phyloP scores from a whole-genome alignment of 2,888 invertebrate species.

The Dysmachus trigonus region DNA sequence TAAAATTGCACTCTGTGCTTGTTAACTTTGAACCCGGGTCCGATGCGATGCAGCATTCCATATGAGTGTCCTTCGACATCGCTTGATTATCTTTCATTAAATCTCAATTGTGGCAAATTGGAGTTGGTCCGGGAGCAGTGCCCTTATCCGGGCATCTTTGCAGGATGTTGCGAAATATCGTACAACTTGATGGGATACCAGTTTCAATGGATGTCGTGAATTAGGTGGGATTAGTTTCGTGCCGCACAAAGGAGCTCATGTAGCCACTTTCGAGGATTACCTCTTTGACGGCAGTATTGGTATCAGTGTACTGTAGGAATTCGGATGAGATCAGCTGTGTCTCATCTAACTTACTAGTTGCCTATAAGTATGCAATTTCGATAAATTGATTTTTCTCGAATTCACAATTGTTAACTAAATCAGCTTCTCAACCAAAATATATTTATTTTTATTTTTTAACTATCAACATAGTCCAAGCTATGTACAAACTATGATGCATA shows the following conservation, averaged over 20 bases:
- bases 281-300: background rate
- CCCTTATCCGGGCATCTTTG: background rate
- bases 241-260: background rate
- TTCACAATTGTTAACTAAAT: no score
- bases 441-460: no score
- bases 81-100: conserved; percentile 48
- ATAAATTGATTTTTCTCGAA: background rate
- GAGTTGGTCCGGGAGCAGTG: background rate
- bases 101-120: conserved; percentile 31
- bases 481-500: no score
- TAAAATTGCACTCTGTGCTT: background rate
- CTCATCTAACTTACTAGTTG: background rate
- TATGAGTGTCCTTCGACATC: conserved; percentile 42
- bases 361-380: background rate
- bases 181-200: background rate
- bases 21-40: conserved; percentile 39
- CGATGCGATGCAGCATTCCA: conserved; percentile 29
- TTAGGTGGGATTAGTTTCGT: background rate
- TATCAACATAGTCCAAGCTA: no score
- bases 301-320: background rate
- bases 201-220: background rate
- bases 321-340: background rate
- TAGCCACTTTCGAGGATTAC: background rate
- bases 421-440: no score
- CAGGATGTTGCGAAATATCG: background rate